Evolutionary conservation across 1,140 invertebrate species (phyloP).

Genomic region (Drosophila busckii): DNA sequence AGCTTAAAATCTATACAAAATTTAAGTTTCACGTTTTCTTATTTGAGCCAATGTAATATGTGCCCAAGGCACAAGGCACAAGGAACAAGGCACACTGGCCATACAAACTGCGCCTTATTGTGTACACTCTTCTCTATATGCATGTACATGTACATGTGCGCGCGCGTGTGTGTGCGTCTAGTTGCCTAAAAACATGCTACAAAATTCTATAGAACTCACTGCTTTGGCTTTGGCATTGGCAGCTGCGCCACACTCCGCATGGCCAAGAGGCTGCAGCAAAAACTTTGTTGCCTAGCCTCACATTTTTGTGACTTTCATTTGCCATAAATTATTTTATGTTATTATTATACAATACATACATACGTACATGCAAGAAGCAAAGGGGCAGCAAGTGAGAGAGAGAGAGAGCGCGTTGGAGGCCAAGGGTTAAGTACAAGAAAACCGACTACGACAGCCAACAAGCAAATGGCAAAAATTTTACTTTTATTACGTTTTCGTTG

Average conservation of each 20-base stretch:
- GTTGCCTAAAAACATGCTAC: constrained; percentile 38
- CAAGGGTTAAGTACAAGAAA: no score
- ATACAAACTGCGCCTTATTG: constrained; percentile 37
- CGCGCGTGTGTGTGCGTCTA: constrained; percentile 8
- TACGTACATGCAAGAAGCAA: constrained; percentile 9
- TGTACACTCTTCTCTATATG: no score
- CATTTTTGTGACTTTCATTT: constrained; percentile 72
- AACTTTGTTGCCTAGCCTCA: constrained; percentile 13
- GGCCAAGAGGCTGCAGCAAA: constrained; percentile 1
- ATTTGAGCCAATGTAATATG: no score
- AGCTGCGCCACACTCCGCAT: constrained; percentile 8
- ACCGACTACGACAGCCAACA: constrained; percentile 27
- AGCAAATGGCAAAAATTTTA: constrained; percentile 39
- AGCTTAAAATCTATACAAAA: constrained; percentile 21
- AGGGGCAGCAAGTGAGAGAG: not conserved
- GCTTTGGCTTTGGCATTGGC: constrained; percentile 8
- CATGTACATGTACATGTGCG: constrained; percentile 2
- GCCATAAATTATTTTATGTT: constrained; percentile 71
- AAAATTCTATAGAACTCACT: constrained; percentile 52
- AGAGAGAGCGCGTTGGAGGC: not conserved
- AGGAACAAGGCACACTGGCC: constrained; percentile 16
- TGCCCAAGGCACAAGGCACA: constrained; percentile 43
- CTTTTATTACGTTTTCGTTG: constrained; percentile 41
- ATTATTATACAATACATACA: constrained; percentile 66
- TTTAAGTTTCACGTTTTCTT: constrained; percentile 15